Base-by-base conservation (phyloP, 2,888 invertebrate genomes). In the Agrochola circellaris region DNA sequence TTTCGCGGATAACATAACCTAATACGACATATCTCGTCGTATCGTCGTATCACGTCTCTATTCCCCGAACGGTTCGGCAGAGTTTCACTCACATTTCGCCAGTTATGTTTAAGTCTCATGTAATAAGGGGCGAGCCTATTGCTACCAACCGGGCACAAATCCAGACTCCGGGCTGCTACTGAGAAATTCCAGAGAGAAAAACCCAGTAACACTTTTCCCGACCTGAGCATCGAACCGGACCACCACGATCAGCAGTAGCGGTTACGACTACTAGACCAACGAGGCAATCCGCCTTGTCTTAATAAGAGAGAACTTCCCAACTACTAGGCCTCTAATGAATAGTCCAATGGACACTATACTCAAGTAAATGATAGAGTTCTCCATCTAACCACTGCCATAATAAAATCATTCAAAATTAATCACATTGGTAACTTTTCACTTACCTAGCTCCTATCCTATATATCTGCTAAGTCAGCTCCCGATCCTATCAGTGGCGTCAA, bases 401-500 rank as follows among this genome's bases (percentile, higher is more conserved):
- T 4, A 42, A 65, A 69, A 51, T 20, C 0, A 17, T 34, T 5
- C 0, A 30, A 42, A 30, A 17, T 2, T 17, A 17, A 68, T 73
- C 13, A 69, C 64, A 60, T 34, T 45, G 23, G 11, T 56, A 56
- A 70, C 56, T 62, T 48, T 38, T 5, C 20, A 75, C 75, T 58
- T 71, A 73, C 80, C 67, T 73, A 66, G 76, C 94, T 93, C 93
- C 90, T 87, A 64, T 87, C 79, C 92, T 94, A 92, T 89, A 91
- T 90, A 93, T 93, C 92, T 95, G 96, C 96, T 92, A 94, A 93
- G 93, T 96, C 96, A 96, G 96, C 96, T 94, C 91, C 91, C 95
- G 97, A 97, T 97, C 94, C 96, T 97, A 97, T 97, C 97, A 97
- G 94, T 91, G 93, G 93, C 96, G 96, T 96, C 97, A 97, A 97